phyloP scores from a whole-genome alignment of 2,113 vertebrate genomes.

The Amphiprion ocellaris region DNA sequence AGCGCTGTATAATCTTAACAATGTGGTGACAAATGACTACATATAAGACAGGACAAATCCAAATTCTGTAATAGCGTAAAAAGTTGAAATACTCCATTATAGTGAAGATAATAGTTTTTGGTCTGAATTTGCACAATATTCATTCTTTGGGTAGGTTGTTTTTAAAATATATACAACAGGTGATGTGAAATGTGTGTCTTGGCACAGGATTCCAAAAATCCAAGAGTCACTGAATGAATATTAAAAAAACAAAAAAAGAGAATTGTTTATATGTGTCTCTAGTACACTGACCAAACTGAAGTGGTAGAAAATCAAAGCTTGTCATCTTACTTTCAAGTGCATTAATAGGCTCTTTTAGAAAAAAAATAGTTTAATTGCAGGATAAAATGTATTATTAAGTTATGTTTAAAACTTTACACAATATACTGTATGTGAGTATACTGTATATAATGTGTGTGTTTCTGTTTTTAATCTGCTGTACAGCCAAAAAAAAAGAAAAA shows the following conservation, averaged over 20 bases:
- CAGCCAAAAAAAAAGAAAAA: conserved; percentile 52
- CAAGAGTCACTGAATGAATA: conserved; percentile 45
- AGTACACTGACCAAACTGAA: conserved; percentile 56
- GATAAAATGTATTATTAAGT: conserved; percentile 73
- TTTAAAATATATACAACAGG: conserved; percentile 18
- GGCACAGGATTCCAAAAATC: conserved; percentile 41
- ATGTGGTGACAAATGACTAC: conserved; percentile 44
- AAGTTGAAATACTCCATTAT: conserved; percentile 43
- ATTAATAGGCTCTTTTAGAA: conserved; percentile 55
- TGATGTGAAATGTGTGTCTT: conserved; percentile 48
- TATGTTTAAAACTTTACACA: conserved; percentile 73
- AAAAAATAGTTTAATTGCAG: conserved; percentile 50
- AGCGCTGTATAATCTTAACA: conserved; percentile 51
- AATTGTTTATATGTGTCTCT: conserved; percentile 59
- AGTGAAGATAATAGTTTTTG: conserved; percentile 36
- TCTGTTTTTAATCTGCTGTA: conserved; percentile 74
- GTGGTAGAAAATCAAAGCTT: conserved; percentile 57
- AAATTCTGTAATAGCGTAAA: conserved; percentile 36
- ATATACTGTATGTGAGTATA: conserved; percentile 69
- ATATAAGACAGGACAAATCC: conserved; percentile 10
- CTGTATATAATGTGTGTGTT: conserved; percentile 75
- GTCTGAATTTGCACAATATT: conserved; percentile 48
- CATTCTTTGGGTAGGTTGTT: conserved; percentile 38
- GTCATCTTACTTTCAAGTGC: conserved; percentile 62
- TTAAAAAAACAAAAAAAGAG: conserved; percentile 10